Percentiles rank a stretch among this genome's conserved stretches.
phyloP scores from a whole-genome alignment of 2,888 invertebrate genomes.

The Pollenia angustigena region DNA sequence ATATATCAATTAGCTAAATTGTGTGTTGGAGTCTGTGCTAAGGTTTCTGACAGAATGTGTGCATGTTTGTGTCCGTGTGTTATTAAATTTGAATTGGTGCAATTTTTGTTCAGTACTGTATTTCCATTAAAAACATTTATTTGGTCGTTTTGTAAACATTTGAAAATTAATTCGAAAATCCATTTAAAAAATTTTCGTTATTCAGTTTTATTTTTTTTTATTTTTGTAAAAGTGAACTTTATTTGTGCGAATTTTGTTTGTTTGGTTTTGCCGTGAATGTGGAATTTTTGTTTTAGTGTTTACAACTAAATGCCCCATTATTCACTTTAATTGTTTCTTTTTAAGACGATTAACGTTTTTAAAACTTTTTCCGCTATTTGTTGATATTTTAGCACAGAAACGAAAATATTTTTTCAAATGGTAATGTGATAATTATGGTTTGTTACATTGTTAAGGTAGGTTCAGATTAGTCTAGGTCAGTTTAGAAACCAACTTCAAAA shows the following conservation, averaged over 20 bases:
- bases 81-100: conserved; percentile 48
- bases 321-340: conserved; percentile 57
- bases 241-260: conserved; percentile 15
- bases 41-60: neutral
- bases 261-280: conserved; percentile 21
- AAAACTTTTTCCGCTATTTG: neutral
- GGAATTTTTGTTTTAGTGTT: conserved; percentile 56
- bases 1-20: conserved; percentile 35
- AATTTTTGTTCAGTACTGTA: conserved; percentile 56
- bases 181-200: conserved; percentile 44
- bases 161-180: conserved; percentile 63
- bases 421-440: too few relatives aligned
- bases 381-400: neutral
- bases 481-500: too few relatives aligned
- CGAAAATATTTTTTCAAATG: neutral
- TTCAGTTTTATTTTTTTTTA: neutral
- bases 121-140: conserved; percentile 68
- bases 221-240: conserved; percentile 27
- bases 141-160: conserved; percentile 68
- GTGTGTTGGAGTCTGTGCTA: neutral
- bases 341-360: conserved; percentile 48
- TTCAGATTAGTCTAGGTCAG: too few relatives aligned
- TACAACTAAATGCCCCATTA: conserved; percentile 62
- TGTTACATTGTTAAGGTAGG: too few relatives aligned
- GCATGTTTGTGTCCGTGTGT: neutral